Percentiles rank a stretch among this genome's conserved stretches.
Evolutionary conservation across 2,113 vertebrate genomes (phyloP).

Genomic region (Psittacula cyanocephala): DNA sequence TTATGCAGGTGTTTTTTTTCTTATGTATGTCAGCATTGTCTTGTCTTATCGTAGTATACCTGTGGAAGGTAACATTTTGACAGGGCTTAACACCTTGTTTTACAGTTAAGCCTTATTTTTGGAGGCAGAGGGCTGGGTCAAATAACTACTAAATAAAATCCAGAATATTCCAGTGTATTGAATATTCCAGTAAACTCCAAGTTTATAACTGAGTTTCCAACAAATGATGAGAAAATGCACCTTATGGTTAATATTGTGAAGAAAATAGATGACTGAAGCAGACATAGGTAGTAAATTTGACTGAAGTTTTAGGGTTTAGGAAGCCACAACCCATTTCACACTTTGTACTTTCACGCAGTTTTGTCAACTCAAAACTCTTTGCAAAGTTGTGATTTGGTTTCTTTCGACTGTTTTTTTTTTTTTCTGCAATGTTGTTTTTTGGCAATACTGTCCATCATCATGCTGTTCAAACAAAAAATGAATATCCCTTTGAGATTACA

Average conservation of each 20-base stretch:
- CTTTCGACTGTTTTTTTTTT: not conserved
- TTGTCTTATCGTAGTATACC: not conserved
- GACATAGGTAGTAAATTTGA: not conserved
- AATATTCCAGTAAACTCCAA: not conserved
- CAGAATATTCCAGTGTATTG: not conserved
- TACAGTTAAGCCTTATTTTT: not conserved
- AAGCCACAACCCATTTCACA: not conserved
- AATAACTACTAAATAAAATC: not conserved
- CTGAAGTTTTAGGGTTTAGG: not conserved
- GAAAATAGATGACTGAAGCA: not conserved
- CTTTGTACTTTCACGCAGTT: not conserved
- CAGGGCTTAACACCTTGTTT: rapidly evolving
- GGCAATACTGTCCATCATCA: not conserved
- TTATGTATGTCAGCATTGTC: not conserved
- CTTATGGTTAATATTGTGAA: not conserved
- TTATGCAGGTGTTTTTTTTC: not conserved
- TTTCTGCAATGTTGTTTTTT: not conserved
- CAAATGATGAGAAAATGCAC: not conserved
- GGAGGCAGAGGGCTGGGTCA: not conserved
- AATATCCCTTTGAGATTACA: not conserved
- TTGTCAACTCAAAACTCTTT: not conserved
- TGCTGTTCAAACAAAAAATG: not conserved
- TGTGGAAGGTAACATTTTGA: not conserved
- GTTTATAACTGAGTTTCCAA: not conserved
- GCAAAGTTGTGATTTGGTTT: not conserved